Evolutionary conservation across 2,888 invertebrate species (phyloP).

Genomic region (Linhomoeus sp.): DNA sequence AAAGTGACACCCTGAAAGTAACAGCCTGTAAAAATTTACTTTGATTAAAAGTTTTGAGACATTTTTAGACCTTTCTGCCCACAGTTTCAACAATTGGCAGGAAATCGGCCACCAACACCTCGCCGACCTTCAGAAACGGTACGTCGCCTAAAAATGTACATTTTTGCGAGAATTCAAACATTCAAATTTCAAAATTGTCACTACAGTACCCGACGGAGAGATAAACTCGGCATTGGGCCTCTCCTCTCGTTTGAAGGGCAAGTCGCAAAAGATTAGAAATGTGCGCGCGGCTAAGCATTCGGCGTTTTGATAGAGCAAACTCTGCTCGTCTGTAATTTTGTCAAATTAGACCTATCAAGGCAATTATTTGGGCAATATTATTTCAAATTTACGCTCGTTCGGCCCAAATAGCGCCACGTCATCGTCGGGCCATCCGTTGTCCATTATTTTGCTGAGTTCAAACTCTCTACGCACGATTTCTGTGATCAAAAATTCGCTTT

Average conservation of each 20-base stretch:
- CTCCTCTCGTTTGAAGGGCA: conserved; percentile 59
- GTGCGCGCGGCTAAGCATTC: conserved; percentile 79
- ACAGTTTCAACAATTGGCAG: conserved; percentile 76
- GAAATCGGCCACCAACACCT: conserved; percentile 67
- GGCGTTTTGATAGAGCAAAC: conserved; percentile 75
- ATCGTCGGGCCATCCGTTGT: conserved; percentile 72
- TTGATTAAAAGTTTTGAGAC: neutral
- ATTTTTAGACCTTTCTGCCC: conserved; percentile 44
- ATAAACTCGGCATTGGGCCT: conserved; percentile 82
- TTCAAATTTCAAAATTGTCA: too few species aligned
- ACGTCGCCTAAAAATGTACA: conserved; percentile 45
- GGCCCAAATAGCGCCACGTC: conserved; percentile 68
- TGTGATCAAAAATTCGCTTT: too few species aligned
- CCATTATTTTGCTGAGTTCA: too few species aligned
- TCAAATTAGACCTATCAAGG: conserved; percentile 1
- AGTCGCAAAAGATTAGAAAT: conserved; percentile 71
- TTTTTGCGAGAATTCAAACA: too few species aligned
- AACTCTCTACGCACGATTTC: too few species aligned
- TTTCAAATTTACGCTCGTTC: conserved; percentile 48
- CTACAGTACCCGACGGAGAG: conserved; percentile 62
- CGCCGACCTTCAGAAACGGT: conserved; percentile 74
- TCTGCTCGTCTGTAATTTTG: conserved; percentile 53
- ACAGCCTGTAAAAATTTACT: neutral
- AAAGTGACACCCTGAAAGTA: conserved; percentile 45
- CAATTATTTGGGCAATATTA: too few species aligned